Conservation (phyloP, 2,113 vertebrate species). For the Oophaga pumilio region DNA sequence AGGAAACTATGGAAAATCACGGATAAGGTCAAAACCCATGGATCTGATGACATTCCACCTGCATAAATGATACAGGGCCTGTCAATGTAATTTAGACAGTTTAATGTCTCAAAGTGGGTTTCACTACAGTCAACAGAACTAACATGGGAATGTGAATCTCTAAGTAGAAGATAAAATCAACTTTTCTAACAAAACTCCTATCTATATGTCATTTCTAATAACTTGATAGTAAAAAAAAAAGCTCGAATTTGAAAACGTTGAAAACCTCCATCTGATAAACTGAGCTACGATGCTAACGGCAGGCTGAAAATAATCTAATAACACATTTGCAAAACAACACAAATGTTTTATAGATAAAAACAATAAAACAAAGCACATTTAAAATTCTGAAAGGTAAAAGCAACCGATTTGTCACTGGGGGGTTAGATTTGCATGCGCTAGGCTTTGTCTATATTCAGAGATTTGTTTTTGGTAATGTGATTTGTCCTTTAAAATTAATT, state of each 20-base stretch:
- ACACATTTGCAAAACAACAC: not conserved
- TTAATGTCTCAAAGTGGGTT: conserved; percentile 43
- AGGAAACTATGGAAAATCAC: conserved; percentile 50
- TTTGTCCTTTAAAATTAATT: no score
- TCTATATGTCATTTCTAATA: conserved; percentile 28
- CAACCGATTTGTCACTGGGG: no score
- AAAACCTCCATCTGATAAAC: not conserved
- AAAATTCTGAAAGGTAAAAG: no score
- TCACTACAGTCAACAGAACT: conserved; percentile 37
- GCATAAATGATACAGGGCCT: conserved; percentile 46
- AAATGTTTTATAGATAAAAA: not conserved
- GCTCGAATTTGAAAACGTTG: not conserved
- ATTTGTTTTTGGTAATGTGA: no score
- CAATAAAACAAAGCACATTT: not conserved
- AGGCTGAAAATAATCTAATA: not conserved
- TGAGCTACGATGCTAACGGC: not conserved
- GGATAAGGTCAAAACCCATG: conserved; percentile 49
- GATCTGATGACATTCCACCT: conserved; percentile 47
- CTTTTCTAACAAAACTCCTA: conserved; percentile 37
- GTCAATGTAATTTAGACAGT: conserved; percentile 46
- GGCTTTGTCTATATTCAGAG: no score
- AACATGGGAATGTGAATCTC: conserved; percentile 28
- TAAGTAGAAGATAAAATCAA: conserved; percentile 20
- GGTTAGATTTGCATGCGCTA: no score
- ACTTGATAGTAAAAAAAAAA: not conserved